A percentile compares a stretch with the other conserved stretches of the same genome.
These are phyloP conservation scores for Peromyscus melanophrys DNA, from an alignment of 2,797 vertebrate genomes.

Conservation along the genomic window DNA sequence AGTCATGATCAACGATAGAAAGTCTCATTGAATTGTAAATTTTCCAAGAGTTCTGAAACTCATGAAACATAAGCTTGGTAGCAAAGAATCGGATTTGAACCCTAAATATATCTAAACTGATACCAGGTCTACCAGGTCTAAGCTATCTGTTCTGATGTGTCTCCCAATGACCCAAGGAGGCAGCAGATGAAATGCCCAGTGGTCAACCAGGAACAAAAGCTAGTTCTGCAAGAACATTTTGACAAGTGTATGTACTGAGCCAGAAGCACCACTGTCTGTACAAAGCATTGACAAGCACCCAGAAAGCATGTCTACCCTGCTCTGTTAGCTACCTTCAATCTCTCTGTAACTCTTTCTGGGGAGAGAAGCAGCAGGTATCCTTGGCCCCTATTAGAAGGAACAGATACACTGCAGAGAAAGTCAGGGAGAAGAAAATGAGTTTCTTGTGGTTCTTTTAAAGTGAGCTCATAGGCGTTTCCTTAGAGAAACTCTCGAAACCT, in stretches of 20 bases:
- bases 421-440: neutral
- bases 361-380: constrained; percentile 43
- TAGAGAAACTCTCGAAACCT: constrained; percentile 91
- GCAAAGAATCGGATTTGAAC: neutral
- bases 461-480: constrained; percentile 89
- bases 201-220: neutral
- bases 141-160: neutral
- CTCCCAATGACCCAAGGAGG: neutral
- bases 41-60: constrained; percentile 43
- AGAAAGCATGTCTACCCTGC: constrained; percentile 39
- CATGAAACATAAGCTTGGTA: constrained; percentile 25
- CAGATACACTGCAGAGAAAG: constrained; percentile 73
- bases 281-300: neutral
- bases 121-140: neutral
- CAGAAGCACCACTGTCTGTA: neutral
- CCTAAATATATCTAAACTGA: neutral
- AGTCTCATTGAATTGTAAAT: neutral
- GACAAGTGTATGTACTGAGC: neutral
- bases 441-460: neutral
- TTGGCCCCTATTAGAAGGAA: constrained; percentile 71
- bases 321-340: constrained; percentile 37
- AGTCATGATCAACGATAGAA: constrained; percentile 33
- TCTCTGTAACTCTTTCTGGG: neutral
- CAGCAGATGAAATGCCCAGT: neutral
- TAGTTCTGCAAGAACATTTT: neutral